Conservation (phyloP, 2,888 invertebrate species). For the Habroteleia sp. region DNA sequence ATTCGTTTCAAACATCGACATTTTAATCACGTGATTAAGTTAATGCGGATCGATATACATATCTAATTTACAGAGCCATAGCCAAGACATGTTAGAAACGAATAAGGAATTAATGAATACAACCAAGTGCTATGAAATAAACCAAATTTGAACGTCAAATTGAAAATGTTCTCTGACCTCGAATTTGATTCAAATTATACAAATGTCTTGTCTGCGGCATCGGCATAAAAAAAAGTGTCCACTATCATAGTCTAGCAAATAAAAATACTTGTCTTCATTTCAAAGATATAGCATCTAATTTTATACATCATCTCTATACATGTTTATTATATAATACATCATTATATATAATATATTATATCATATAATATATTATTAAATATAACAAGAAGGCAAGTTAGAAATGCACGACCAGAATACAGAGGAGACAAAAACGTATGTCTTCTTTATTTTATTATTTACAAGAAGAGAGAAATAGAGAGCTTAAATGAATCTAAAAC, state of each 20-base stretch:
- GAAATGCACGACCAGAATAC: constrained; percentile 59
- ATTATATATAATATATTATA: constrained; percentile 63
- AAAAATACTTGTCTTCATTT: constrained; percentile 54
- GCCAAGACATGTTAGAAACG: constrained; percentile 28
- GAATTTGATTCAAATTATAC: too few species aligned
- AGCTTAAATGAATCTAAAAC: constrained; percentile 53
- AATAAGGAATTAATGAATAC: background rate
- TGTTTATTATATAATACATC: constrained; percentile 60
- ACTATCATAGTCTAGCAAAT: constrained; percentile 49
- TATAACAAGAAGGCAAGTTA: constrained; percentile 65
- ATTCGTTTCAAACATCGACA: constrained; percentile 32
- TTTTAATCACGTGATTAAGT: constrained; percentile 34
- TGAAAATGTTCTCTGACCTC: too few species aligned
- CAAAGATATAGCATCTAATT: constrained; percentile 63
- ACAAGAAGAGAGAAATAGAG: too few species aligned
- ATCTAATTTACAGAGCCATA: constrained; percentile 52
- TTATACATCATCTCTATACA: constrained; percentile 65
- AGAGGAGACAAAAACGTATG: constrained; percentile 36
- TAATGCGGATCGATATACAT: constrained; percentile 30
- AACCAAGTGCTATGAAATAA: background rate
- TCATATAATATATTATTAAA: constrained; percentile 62
- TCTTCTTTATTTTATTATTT: constrained; percentile 59
- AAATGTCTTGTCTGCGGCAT: constrained; percentile 42
- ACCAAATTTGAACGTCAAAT: background rate
- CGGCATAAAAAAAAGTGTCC: constrained; percentile 33